Percentiles rank a stretch among this genome's conserved stretches.
Conservation (phyloP, 2,113 vertebrate genomes). For the Muscicapa adusta region DNA sequence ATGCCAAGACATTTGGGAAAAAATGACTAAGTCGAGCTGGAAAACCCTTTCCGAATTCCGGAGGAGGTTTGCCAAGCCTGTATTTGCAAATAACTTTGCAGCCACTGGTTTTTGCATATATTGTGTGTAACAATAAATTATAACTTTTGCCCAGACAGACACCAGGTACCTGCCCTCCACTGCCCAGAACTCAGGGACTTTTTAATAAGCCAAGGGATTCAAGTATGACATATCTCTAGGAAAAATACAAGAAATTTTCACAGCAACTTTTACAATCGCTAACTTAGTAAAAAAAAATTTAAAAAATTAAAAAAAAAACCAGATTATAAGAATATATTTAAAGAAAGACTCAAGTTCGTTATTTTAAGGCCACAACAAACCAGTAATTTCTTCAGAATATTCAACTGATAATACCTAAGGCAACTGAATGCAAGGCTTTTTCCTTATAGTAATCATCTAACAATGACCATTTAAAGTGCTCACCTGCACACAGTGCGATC, state of each 20-base stretch:
- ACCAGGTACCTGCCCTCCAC: background rate
- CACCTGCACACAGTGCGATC: background rate
- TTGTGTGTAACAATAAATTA: background rate
- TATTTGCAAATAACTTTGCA: conserved; percentile 36
- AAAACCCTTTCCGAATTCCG: conserved; percentile 64
- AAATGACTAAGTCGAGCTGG: conserved; percentile 61
- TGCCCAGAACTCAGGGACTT: background rate
- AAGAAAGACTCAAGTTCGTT: background rate
- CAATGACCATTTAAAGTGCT: background rate
- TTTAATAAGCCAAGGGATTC: background rate
- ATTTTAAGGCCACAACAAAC: background rate
- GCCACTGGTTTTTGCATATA: background rate
- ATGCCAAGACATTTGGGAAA: conserved; percentile 63
- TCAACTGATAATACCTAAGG: background rate
- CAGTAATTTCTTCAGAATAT: background rate
- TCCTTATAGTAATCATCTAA: background rate
- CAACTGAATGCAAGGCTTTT: background rate
- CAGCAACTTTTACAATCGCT: fast-evolving
- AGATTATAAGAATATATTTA: background rate
- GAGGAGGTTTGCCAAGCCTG: conserved; percentile 40
- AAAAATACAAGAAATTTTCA: background rate
- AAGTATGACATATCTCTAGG: background rate
- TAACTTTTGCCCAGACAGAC: background rate
- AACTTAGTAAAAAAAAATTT: background rate
- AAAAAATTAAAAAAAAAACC: background rate